A percentile compares a stretch with the other conserved stretches of the same genome.
Conservation (phyloP, 2,797 vertebrate species). For the Xiphophorus birchmanni region DNA sequence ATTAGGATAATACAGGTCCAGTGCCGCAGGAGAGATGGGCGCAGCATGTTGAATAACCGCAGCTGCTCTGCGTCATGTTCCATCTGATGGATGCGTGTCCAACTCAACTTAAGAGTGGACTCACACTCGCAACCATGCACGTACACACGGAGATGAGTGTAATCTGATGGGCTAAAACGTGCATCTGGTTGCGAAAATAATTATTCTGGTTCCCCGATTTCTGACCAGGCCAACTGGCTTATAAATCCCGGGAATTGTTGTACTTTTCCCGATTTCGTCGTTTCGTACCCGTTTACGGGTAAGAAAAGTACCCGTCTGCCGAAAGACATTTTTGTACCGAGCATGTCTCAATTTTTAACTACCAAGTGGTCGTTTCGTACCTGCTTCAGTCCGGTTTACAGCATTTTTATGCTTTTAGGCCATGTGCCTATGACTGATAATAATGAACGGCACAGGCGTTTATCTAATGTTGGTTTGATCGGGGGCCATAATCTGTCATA, state of each 20-base stretch:
- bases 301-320: not conserved
- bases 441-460: not conserved
- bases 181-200: not conserved
- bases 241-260: not conserved
- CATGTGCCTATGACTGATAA: not conserved
- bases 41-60: conserved; percentile 69
- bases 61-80: conserved; percentile 64
- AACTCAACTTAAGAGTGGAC: conserved; percentile 18
- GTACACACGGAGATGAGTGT: conserved; percentile 12
- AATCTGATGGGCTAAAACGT: conserved; percentile 24
- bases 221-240: not conserved
- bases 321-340: not conserved
- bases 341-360: not conserved
- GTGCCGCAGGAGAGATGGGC: conserved; percentile 62
- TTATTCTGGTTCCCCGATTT: not conserved
- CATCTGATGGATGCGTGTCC: conserved; percentile 49
- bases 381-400: not conserved
- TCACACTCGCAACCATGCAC: conserved; percentile 4
- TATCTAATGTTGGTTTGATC: not conserved
- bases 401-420: not conserved
- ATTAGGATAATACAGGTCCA: conserved; percentile 73
- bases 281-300: not conserved
- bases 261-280: not conserved
- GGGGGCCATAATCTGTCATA: not conserved
- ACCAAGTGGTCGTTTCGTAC: not conserved